Conservation (phyloP, 2,888 invertebrate species). For the Himalopsyche anomala region DNA sequence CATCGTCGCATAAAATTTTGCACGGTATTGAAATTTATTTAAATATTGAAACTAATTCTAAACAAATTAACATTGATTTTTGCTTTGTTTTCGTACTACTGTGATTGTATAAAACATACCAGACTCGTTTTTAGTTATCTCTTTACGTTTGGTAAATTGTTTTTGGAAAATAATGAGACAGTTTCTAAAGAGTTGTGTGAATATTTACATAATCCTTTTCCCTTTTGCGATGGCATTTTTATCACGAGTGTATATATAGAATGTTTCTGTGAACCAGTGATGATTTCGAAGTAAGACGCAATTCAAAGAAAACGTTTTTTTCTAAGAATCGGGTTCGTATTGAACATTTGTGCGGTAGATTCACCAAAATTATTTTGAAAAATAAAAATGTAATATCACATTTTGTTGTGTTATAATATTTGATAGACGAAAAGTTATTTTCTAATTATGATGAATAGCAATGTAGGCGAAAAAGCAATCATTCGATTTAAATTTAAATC, state of each 20-base stretch:
- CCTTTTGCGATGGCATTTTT: neutral
- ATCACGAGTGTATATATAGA: neutral
- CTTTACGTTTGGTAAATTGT: constrained; percentile 55
- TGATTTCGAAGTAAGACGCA: constrained; percentile 7
- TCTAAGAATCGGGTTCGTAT: neutral
- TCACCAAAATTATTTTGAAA: no score
- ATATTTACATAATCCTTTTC: constrained; percentile 61
- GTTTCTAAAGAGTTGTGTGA: constrained; percentile 58
- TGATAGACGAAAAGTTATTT: no score
- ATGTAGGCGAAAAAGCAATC: no score
- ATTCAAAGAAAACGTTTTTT: neutral
- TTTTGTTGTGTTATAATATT: no score
- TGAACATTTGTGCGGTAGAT: no score
- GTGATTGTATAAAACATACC: neutral
- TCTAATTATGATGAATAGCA: no score
- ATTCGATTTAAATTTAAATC: no score
- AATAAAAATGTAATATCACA: no score
- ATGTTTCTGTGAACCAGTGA: neutral
- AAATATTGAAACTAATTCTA: neutral
- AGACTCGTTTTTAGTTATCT: neutral
- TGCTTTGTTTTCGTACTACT: neutral
- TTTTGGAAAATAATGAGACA: constrained; percentile 62
- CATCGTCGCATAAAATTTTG: no score
- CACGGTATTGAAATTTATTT: no score
- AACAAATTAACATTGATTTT: neutral